These are phyloP conservation scores for Sphecodes monilicornis DNA, from an alignment of 2,888 invertebrate species.

Conservation along the genomic window DNA sequence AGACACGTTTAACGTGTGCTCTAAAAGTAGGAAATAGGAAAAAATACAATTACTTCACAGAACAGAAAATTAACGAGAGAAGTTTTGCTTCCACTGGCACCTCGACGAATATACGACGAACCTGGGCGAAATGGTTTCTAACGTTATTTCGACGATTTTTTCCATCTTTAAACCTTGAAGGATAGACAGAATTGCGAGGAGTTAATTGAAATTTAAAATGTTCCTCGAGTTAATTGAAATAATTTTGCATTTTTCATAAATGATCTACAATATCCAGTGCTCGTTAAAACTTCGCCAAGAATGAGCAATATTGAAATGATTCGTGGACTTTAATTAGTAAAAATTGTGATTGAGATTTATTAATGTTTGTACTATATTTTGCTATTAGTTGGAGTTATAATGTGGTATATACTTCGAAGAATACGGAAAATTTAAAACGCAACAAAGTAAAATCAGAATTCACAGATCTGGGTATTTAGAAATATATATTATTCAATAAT, in stretches of 20 bases:
- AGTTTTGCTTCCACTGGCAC: neutral
- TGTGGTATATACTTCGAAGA: neutral
- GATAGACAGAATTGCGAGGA: neutral
- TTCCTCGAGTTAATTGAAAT: neutral
- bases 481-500: neutral
- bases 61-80: neutral
- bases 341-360: neutral
- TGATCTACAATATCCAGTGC: neutral
- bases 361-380: neutral
- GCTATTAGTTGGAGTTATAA: neutral
- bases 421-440: neutral
- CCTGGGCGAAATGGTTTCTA: neutral
- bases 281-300: neutral
- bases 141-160: neutral
- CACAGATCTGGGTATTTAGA: neutral
- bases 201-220: neutral
- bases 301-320: neutral
- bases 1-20: neutral
- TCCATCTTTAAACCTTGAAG: neutral
- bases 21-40: neutral
- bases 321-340: neutral
- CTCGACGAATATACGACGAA: neutral
- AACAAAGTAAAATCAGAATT: neutral
- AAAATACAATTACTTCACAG: neutral
- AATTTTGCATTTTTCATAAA: neutral